Base-by-base conservation (phyloP, 2,797 vertebrate genomes). In the Acipenser oxyrinchus region DNA sequence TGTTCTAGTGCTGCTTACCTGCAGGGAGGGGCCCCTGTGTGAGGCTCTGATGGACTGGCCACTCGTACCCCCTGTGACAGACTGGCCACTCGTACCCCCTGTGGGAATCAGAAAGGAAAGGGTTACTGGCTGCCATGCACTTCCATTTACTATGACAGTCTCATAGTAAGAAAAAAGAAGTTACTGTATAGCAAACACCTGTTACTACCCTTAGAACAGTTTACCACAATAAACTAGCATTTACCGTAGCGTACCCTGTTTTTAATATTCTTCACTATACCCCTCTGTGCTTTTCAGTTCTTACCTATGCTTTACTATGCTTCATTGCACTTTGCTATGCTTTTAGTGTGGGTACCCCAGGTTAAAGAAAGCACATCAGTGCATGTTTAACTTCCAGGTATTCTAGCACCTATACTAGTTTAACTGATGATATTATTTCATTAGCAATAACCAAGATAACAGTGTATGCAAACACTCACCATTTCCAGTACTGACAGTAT, bases 1-100 rank as follows among this genome's bases (percentile, higher is more conserved):
- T 87, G 87, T 90, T 80, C 83, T 82, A 78, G 90, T 87, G 79
- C 86, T 90, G 18, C 84, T 89, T 86, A 80, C 87, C 84, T 82
- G 88, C 85, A 75, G 86, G 83, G 80, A 89, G 80, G 82, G 78
- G 76, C 86, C 84, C 77, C 89, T 84, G 6, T 66, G 58, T 7
- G 65, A 64, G 64, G 59, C 49, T 18, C 65, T 69, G 68, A 52
- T 60, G 72, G 84, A 86, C 62, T 88, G 81, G 37, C 37, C 75
- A 88, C 84, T 70, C 83, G 87, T 65, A 82, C 81, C 70, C 79
- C 85, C 79, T 88, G 88, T 80, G 82, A 75, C 37, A 37, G 37
- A 37, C 37, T 37, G 37, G 37, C 37, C 75, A 88, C 84, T 70
- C 83, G 87, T 65, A 82, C 81, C 70, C 79, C 85, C 79, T 89